Conservation (phyloP, 2,888 invertebrate species). For the Boloria selene region DNA sequence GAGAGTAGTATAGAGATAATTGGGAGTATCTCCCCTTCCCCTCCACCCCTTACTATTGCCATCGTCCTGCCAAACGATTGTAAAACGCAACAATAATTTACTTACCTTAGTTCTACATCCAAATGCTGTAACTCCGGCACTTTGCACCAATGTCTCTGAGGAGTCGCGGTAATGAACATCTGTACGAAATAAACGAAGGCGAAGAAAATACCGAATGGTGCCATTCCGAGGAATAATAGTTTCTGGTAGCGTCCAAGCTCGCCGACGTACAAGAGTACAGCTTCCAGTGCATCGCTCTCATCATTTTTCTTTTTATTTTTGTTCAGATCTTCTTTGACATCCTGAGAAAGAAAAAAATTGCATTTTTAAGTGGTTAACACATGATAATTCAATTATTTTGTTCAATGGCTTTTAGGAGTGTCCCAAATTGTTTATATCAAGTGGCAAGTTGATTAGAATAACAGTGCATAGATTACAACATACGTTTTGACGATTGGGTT, state of each 20-base stretch:
- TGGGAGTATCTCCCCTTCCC: no score
- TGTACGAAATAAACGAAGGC: slow-evolving; percentile 72
- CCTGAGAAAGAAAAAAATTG: slow-evolving; percentile 13
- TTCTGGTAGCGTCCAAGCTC: slow-evolving; percentile 71
- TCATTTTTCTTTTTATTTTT: slow-evolving; percentile 44
- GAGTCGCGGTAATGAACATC: slow-evolving; percentile 71
- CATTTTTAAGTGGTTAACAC: no score
- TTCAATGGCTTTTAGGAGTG: background rate
- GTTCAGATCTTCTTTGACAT: slow-evolving; percentile 46
- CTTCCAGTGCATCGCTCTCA: slow-evolving; percentile 58
- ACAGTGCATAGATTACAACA: no score
- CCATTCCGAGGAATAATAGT: slow-evolving; percentile 63
- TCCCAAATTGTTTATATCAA: no score
- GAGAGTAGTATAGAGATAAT: no score
- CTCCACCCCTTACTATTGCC: no score
- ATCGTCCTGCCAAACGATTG: no score
- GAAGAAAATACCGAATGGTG: slow-evolving; percentile 69
- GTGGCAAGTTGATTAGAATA: no score
- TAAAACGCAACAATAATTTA: background rate
- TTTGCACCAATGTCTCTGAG: slow-evolving; percentile 67
- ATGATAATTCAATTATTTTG: background rate
- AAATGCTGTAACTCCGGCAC: slow-evolving; percentile 64
- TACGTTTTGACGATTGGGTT: no score
- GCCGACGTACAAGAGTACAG: slow-evolving; percentile 63
- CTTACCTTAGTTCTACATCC: slow-evolving; percentile 59